Conservation (phyloP, 1,140 invertebrate species). For the Cryptotermes secundus region DNA sequence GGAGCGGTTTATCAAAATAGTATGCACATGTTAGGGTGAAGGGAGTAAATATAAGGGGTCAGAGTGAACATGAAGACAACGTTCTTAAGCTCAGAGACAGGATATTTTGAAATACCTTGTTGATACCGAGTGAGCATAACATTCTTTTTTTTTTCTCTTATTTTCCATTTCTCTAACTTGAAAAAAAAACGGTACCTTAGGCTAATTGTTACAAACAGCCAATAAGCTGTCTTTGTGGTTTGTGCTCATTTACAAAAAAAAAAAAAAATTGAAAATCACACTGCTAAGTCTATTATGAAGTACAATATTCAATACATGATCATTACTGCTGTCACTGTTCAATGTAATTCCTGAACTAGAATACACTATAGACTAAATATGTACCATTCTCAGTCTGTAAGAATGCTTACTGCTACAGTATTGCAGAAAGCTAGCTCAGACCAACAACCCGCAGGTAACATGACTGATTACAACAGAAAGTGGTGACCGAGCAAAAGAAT, state of each 20-base stretch:
- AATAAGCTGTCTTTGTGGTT: background rate
- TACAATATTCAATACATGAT: background rate
- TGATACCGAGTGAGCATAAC: slow-evolving; percentile 12
- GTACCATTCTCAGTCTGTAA: background rate
- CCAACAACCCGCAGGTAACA: background rate
- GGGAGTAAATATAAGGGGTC: background rate
- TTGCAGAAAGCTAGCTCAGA: background rate
- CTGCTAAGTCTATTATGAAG: background rate
- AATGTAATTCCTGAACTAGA: background rate
- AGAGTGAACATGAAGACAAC: background rate
- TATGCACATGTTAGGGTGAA: slow-evolving; percentile 6
- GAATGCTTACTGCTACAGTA: background rate
- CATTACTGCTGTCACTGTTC: background rate
- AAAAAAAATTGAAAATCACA: background rate
- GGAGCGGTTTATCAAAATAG: background rate
- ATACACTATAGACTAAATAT: background rate
- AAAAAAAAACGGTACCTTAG: slow-evolving; percentile 11
- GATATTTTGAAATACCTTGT: slow-evolving; percentile 17
- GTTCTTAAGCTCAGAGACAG: slow-evolving; percentile 8
- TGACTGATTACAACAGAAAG: no score
- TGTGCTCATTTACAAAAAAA: background rate
- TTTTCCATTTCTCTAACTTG: background rate
- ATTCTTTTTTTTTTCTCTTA: background rate
- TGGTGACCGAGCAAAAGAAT: no score
- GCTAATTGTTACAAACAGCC: background rate